Evolutionary conservation across 2,797 vertebrate genomes (phyloP).

Genomic region (Eurystomus glaucurus): DNA sequence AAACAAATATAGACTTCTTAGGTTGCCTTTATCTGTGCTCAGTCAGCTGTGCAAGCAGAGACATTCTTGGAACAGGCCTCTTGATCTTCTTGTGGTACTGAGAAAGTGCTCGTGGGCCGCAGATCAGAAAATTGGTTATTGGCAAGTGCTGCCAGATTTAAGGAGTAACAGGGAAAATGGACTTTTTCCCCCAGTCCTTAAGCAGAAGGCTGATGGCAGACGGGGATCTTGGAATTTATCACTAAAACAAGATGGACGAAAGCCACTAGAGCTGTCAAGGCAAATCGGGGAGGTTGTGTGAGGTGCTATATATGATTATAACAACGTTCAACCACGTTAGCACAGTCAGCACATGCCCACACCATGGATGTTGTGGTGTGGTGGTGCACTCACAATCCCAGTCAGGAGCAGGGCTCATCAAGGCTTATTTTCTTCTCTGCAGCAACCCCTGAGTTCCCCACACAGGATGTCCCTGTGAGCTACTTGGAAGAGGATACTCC

Average conservation of each 20-base stretch:
- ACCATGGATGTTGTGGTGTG: neutral
- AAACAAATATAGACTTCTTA: neutral
- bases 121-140: neutral
- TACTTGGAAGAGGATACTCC: conserved; percentile 83
- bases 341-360: neutral
- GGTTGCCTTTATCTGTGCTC: too few relatives aligned
- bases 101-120: neutral
- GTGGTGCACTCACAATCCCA: neutral
- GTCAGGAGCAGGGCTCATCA: neutral
- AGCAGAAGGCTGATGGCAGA: neutral
- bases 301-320: neutral
- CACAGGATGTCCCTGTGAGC: conserved; percentile 77
- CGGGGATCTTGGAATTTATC: neutral
- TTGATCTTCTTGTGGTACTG: neutral
- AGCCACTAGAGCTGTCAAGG: neutral
- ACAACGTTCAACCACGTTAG: neutral
- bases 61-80: too few relatives aligned
- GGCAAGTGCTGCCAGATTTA: neutral
- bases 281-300: neutral
- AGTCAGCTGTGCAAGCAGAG: too few relatives aligned
- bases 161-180: neutral
- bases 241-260: neutral
- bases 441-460: conserved; percentile 82
- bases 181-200: neutral
- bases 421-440: neutral